Evolutionary conservation across 1,140 invertebrate genomes (phyloP), one percentile per base, ranked within the genome.

Genomic region (Microplitis demolitor): DNA sequence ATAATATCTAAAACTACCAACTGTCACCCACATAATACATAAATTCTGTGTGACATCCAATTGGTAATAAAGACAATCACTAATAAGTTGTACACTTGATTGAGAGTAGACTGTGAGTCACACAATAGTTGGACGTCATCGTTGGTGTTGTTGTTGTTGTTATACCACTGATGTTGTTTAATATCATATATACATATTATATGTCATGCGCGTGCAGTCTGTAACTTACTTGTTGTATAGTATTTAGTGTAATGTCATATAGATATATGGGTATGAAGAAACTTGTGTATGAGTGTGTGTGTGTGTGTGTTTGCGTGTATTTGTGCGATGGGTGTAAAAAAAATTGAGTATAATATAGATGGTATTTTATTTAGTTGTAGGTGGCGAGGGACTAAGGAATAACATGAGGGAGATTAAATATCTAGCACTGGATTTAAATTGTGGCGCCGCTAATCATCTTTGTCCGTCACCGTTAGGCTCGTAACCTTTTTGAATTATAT

Each of bases 51-150:
- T 66, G 63, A 58, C 51, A 66, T 37, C 77, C 81, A 84, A 85
- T 84, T 84, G 81, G 77, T 82, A 72, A 72, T 66, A 79, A 81
- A 81, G 80, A 84, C 83, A 82, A 86, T 83, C 76, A 79, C 75
- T 84, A 85, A 83, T 79, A 81, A 84, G 80, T 82, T 79, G 79
- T 76, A 78, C 77, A 45, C 84, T 85, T 80, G 83, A 86, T 86
- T 84, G 84, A 78, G 78, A 79, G 78, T 84, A 13, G 62, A n/a
- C 8, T 60, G 66, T 74, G 85, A 85, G 72, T 84, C 84, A 84
- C 69, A 66, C 70, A 58, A 51, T 64, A 31, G n/a, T 54, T 54
- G n/a, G 14, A 16, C 53, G 53, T 54, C 9, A 45, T 45, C 5
- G 11, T 45, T 45, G 39, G 39, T 11, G 6, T 45, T 45, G 39